Conservation (phyloP, 1,140 invertebrate species). For the Lepidotrigona ventralis region DNA sequence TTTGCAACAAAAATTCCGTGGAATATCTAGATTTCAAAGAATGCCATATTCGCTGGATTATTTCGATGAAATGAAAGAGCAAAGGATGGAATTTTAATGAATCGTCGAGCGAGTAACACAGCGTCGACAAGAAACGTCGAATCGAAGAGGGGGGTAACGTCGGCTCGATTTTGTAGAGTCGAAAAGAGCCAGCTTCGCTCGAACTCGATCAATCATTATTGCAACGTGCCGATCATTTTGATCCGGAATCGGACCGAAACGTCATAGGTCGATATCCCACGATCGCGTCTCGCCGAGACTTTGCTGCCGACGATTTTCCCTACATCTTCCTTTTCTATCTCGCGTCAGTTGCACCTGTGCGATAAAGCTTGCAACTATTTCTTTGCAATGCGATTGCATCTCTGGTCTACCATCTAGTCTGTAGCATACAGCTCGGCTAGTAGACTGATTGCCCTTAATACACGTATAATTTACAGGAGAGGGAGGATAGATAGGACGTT, state of each 20-base stretch:
- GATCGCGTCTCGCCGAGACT: constrained; percentile 7
- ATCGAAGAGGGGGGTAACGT: not conserved
- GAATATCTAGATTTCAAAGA: not conserved
- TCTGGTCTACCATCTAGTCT: constrained; percentile 37
- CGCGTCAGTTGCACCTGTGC: constrained; percentile 6
- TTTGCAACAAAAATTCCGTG: not conserved
- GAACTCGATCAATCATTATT: constrained; percentile 34
- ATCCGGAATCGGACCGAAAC: constrained; percentile 28
- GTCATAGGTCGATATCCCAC: constrained; percentile 51
- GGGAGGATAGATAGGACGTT: not conserved
- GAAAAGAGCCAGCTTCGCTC: constrained; percentile 6
- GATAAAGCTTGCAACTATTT: constrained; percentile 30
- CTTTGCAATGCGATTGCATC: constrained; percentile 22
- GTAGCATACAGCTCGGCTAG: constrained; percentile 3
- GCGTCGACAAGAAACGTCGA: not conserved
- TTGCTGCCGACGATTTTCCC: constrained; percentile 12
- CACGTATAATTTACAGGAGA: constrained; percentile 63
- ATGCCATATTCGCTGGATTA: not conserved
- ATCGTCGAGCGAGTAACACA: not conserved
- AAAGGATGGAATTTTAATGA: constrained; percentile 24
- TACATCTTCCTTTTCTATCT: constrained; percentile 19
- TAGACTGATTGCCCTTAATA: constrained; percentile 68
- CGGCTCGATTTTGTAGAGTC: constrained; percentile 15
- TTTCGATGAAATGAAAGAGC: not conserved
- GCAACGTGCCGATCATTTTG: constrained; percentile 12